Base-by-base conservation (phyloP, 2,888 invertebrate species). In the Leistus spinibarbis region DNA sequence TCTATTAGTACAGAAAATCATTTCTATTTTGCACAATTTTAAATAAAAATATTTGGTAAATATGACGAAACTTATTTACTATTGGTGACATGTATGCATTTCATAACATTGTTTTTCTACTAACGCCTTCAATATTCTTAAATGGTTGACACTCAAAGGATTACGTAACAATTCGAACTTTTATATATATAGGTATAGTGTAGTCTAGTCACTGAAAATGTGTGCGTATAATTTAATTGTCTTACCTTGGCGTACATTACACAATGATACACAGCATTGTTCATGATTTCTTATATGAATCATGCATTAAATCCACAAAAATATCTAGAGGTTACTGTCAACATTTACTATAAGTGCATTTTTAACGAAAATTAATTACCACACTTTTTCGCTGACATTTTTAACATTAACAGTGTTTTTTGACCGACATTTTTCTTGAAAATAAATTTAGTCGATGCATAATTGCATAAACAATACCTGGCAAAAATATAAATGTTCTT, bases 191-290 rank as follows among this genome's bases (percentile, higher is more conserved):
- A 53, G 54, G 65, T 54, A 66, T 23, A 62, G 4, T 56, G 60
- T 60, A 60, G 69, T 54, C 19, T 17, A 27, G 60, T 60, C 9
- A 27, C 19, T 16, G 40, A 19, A n/a, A n/a, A n/a, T n/a, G n/a
- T 54, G 53, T 54, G 24, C 60, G 69, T 27, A 23, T 57, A 53
- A 60, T 40, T 57, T 69, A 20, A 69, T 69, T 69, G 69, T 69
- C 22, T 68, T 57, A 57, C 69, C 69, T 69, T 69, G 69, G 60
- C 68, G 68, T 19, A 57, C 57, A 57, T 69, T 69, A 60, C 69
- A 40, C 57, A 69, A 69, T 56, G 2, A 65, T 1, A 54, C 40
- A 40, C 40, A 40, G 3, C 1, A 40, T 5, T 40, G 40, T 40
- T 13, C 3, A 5, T 40, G 40, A 40, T 40, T 40, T 40, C 40